phyloP scores from a whole-genome alignment of 2,797 vertebrate genomes.

The Hephaestus fuliginosus region DNA sequence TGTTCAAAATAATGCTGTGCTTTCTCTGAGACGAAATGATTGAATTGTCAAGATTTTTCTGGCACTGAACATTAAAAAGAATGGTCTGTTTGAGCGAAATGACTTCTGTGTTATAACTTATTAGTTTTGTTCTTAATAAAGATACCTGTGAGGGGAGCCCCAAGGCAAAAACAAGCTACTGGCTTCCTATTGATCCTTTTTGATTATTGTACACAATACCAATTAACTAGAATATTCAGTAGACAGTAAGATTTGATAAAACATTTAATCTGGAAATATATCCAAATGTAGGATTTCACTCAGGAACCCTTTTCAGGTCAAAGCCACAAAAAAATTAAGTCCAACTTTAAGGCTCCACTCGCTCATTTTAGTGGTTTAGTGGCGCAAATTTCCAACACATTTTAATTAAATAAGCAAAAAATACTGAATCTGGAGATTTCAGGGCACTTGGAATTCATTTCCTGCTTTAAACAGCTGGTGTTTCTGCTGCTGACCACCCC shows the following conservation, averaged over 20 bases:
- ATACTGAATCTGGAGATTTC: no score
- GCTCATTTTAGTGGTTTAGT: no score
- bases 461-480: constrained; percentile 9
- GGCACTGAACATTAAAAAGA: neutral
- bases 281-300: neutral
- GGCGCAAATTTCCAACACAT: no score
- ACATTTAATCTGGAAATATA: neutral
- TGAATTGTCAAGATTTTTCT: neutral
- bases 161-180: neutral
- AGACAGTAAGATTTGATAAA: no score
- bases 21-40: neutral
- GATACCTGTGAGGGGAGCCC: neutral
- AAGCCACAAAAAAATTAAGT: neutral
- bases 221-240: neutral
- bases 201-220: neutral
- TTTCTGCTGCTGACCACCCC: constrained; percentile 67
- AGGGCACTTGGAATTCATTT: no score
- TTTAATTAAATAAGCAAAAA: no score
- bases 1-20: neutral
- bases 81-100: neutral
- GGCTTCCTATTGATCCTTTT: neutral
- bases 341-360: neutral
- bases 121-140: neutral
- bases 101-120: neutral
- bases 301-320: neutral